Conservation (phyloP, 1,140 invertebrate genomes). For the Xylocopa sonorina region DNA sequence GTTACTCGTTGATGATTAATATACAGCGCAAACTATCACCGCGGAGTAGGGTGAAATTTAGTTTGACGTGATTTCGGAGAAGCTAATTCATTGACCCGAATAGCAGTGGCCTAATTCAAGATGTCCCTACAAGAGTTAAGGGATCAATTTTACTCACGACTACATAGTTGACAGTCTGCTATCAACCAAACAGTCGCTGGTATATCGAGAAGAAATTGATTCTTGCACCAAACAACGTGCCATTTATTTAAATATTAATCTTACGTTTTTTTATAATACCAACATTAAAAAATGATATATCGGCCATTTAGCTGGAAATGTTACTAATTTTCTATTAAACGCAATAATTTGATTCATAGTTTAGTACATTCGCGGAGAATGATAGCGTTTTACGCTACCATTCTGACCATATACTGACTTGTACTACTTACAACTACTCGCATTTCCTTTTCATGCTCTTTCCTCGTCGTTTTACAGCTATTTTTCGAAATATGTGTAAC, state of each 20-base stretch:
- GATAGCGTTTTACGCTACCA: background rate
- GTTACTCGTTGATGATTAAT: background rate
- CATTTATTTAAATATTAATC: too few species aligned
- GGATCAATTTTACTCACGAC: background rate
- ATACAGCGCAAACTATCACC: constrained; percentile 16
- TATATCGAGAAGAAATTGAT: background rate
- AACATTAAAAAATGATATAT: too few species aligned
- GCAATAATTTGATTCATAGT: too few species aligned
- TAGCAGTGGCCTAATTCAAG: constrained; percentile 51
- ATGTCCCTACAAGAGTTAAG: constrained; percentile 38
- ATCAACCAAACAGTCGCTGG: constrained; percentile 15
- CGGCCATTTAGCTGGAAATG: too few species aligned
- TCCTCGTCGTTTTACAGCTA: too few species aligned
- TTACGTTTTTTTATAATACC: too few species aligned
- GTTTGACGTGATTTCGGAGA: constrained; percentile 39
- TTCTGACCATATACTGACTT: background rate
- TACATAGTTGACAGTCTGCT: background rate
- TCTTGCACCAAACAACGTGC: too few species aligned
- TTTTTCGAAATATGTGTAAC: too few species aligned
- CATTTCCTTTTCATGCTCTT: background rate
- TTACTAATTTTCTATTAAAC: too few species aligned
- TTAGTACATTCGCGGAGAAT: background rate
- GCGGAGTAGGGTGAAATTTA: constrained; percentile 34
- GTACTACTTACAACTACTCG: background rate
- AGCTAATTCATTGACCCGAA: constrained; percentile 46